These are phyloP conservation scores for Pomacea maculata DNA, from an alignment of 1,140 invertebrate genomes.

Conservation along the genomic window DNA sequence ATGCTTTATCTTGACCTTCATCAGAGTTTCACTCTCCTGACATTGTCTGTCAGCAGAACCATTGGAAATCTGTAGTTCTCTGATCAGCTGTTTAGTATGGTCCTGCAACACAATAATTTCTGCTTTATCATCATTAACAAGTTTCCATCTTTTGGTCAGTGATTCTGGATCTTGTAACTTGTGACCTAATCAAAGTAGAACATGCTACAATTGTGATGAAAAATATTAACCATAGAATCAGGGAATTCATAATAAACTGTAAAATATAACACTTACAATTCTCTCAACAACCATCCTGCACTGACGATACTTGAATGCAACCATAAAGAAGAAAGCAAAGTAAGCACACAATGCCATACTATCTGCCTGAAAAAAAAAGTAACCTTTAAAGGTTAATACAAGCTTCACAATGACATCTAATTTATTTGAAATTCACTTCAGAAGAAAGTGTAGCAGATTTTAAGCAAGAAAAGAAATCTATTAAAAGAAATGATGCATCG, in stretches of 20 bases:
- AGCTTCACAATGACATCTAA: too few relatives aligned
- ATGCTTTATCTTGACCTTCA: constrained; percentile 49
- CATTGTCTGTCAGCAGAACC: constrained; percentile 46
- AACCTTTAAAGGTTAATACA: background rate
- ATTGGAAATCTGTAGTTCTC: constrained; percentile 51
- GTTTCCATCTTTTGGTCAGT: too few relatives aligned
- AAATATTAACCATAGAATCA: too few relatives aligned
- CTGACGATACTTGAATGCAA: constrained; percentile 62
- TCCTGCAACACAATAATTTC: constrained; percentile 33
- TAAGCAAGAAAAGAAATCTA: too few relatives aligned
- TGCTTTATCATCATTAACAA: too few relatives aligned
- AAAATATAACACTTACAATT: constrained; percentile 44
- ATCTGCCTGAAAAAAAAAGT: constrained; percentile 51
- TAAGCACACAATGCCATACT: constrained; percentile 60
- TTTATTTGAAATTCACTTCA: too few relatives aligned
- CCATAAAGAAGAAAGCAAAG: constrained; percentile 63
- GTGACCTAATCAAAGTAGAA: too few relatives aligned
- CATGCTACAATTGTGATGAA: background rate
- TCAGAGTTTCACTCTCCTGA: constrained; percentile 45
- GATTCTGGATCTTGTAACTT: too few relatives aligned
- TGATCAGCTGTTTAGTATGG: constrained; percentile 51
- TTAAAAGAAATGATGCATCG: too few relatives aligned
- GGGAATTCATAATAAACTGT: too few relatives aligned
- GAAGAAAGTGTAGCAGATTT: too few relatives aligned
- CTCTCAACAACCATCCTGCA: constrained; percentile 51